Base-by-base conservation (phyloP, 1,140 invertebrate species). In the Scaptodrosophila lebanonensis region DNA sequence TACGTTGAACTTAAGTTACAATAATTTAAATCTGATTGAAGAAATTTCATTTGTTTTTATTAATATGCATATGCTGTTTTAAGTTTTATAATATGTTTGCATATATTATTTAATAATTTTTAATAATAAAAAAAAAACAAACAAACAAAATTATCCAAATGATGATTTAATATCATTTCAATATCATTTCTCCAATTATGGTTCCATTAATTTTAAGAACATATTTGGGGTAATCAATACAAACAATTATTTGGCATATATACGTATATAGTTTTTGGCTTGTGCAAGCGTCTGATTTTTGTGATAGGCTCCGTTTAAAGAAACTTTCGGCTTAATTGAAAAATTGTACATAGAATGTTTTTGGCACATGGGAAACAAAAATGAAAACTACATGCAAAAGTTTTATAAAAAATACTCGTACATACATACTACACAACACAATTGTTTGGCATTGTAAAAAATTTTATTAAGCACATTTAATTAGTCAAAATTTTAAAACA, bases 401-500 rank as follows among this genome's bases (percentile, higher is more conserved):
- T 83, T 83, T 83, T 83, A 83, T 83, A 69, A 54, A 58, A 54
- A 67, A 53, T 65, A n/a, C n/a, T 61, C 56, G 48, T 49, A 33
- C 11, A 18, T 11, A 29, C 42, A 43, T 39, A 27, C 8, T 38
- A 39, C 25, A 30, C 3, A 59, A 39, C 6, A 39, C n/a, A 49
- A 67, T 77, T 67, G 62, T 76, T 76, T 77, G 71, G 50, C 71
- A 64, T 59, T 65, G 50, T 53, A 72, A 64, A 61, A n/a, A 43
- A 65, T 61, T 54, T 56, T 57, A 61, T 63, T 47, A 61, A 22
- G 36, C 20, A 42, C 35, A 35, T 52, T 52, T 33, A 57, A 35
- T 57, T 79, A 83, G 69, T 83, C 68, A 59, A 77, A 83, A 84
- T 79, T 84, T 70, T 83, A 73, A 73, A 66, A 65, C 54, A 72